Evolutionary conservation across 2,888 invertebrate genomes (phyloP).

Genomic region (Coleophora flavipennella): DNA sequence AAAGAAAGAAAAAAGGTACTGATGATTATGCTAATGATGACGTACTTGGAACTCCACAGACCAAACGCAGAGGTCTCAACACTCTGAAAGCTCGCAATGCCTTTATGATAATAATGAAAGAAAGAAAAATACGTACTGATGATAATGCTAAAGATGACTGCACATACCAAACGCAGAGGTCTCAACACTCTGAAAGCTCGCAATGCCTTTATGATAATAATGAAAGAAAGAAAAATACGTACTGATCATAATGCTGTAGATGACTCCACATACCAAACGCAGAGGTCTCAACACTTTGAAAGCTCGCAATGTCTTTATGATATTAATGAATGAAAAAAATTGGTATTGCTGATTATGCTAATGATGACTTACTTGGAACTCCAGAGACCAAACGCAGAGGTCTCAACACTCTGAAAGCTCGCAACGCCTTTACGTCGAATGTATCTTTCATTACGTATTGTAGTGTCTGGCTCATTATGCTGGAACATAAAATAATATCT

Average conservation of each 20-base stretch:
- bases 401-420: slow-evolving; percentile 98
- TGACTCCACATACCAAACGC: slow-evolving; percentile 94
- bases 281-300: slow-evolving; percentile 98
- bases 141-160: too few species aligned
- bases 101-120: too few species aligned
- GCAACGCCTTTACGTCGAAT: slow-evolving; percentile 98
- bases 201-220: slow-evolving; percentile 87
- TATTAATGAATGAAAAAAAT: not conserved
- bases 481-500: slow-evolving; percentile 43
- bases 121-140: too few species aligned
- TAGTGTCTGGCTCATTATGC: slow-evolving; percentile 90
- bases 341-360: not conserved
- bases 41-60: slow-evolving; percentile 85
- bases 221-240: not conserved
- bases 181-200: slow-evolving; percentile 93
- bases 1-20: too few species aligned
- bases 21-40: too few species aligned
- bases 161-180: too few species aligned
- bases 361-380: slow-evolving; percentile 91
- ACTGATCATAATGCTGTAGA: not conserved
- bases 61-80: slow-evolving; percentile 94
- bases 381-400: slow-evolving; percentile 98
- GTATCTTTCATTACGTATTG: slow-evolving; percentile 87
- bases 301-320: slow-evolving; percentile 97
- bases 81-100: slow-evolving; percentile 99